These are phyloP conservation scores for Ciona savignyi DNA, from an alignment of 23 tunicate species.

Conservation along the genomic window DNA sequence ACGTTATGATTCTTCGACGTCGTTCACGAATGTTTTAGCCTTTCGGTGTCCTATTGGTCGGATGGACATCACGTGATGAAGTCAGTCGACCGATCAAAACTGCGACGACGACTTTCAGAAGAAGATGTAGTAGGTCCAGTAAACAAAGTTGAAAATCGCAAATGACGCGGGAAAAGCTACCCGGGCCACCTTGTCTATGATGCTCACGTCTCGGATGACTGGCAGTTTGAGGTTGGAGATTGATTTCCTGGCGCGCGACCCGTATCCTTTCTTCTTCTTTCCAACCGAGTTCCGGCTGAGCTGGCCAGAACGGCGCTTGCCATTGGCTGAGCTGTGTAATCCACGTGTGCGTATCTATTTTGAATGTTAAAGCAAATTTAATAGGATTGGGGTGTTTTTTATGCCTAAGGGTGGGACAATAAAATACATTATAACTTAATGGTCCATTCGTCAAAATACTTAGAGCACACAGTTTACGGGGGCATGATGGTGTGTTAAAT, in stretches of 20 bases:
- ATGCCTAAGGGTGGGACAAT: too few species aligned
- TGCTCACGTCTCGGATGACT: slow-evolving; percentile 47
- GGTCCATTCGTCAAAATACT: too few species aligned
- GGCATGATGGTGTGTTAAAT: too few species aligned
- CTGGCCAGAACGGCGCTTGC: not conserved
- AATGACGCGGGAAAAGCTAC: slow-evolving; percentile 72
- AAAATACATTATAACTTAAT: too few species aligned
- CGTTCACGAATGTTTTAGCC: too few species aligned
- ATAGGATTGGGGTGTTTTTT: too few species aligned
- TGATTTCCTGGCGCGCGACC: slow-evolving; percentile 16
- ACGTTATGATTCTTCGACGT: too few species aligned
- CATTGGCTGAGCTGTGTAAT: not conserved
- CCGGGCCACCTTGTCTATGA: slow-evolving; percentile 69
- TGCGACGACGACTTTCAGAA: slow-evolving; percentile 17
- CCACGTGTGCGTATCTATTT: not conserved
- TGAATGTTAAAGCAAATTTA: too few species aligned
- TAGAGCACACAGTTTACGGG: too few species aligned
- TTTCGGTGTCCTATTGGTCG: too few species aligned
- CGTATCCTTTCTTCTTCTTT: slow-evolving; percentile 1
- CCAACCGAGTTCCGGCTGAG: slow-evolving; percentile 8
- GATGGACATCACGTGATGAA: too few species aligned
- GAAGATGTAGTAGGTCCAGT: slow-evolving; percentile 92
- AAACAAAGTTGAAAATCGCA: slow-evolving; percentile 71
- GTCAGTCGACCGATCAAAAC: too few species aligned
- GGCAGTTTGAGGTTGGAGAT: slow-evolving; percentile 14